Base-by-base conservation (phyloP, 2,888 invertebrate genomes). In the Theristus sp. region DNA sequence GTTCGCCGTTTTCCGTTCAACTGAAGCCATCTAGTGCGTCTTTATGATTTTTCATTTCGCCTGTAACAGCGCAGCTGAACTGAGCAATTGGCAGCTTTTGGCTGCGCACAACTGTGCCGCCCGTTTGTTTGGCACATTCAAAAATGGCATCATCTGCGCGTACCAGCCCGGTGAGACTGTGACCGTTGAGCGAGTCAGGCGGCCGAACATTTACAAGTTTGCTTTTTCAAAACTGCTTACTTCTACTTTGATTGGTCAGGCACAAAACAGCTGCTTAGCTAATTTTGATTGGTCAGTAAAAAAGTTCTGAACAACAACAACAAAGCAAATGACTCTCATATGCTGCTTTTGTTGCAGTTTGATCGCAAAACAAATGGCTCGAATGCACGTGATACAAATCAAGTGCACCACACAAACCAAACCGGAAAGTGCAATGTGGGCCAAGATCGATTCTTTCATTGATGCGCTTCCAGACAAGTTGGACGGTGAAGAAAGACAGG, bases 111-210 rank as follows among this genome's bases (percentile, higher is more conserved):
- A 27, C 2, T 62, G 49, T 28, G 61, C 58, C n/a, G 29, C 62
- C 22, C 81, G 84, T 57, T 79, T 96, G 56, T 89, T 87, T 78
- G 91, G 87, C 57, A 84, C 85, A 56, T 96, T 96, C 77, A 81
- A 84, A 67, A 98, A 98, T 80, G 96, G 96, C 20, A 79, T 96
- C 66, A 86, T 85, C 52, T 96, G 94, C 75, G 84, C 88, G 75
- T 81, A 73, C 68, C 71, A 77, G 65, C 84, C 86, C 65, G 96
- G 96, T 56, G 80, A 80, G 10, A 71, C 73, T 2, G 61, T 77
- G 20, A 70, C 72, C 62, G 68, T 70, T 58, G 65, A 72, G 1
- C 66, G 67, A 54, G 74, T 77, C 29, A 65, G 73, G 61, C 71
- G 76, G 46, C 62, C 67, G 10, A 59, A 63, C 24, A 68, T 75